phyloP scores from a whole-genome alignment of 1,140 invertebrate genomes.

The Tetranychus urticae region DNA sequence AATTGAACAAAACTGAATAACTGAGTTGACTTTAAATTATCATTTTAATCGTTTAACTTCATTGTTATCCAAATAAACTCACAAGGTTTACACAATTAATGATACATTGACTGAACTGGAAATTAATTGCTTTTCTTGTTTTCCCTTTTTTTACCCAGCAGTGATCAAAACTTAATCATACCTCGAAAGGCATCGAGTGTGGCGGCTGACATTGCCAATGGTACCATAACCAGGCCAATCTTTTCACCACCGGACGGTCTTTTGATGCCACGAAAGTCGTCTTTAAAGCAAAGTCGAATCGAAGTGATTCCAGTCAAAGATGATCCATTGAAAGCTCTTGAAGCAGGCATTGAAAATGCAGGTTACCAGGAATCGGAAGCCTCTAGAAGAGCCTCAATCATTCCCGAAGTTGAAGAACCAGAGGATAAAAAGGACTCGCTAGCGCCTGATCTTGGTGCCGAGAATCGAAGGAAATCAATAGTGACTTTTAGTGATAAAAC shows the following conservation, averaged over 20 bases:
- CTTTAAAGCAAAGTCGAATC: not conserved
- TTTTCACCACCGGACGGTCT: not conserved
- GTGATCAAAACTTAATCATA: not conserved
- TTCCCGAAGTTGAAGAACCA: not conserved
- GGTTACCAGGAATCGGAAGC: not conserved
- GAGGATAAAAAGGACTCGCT: too few relatives aligned
- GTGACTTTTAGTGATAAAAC: not conserved
- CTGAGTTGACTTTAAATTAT: too few relatives aligned
- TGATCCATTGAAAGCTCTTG: not conserved
- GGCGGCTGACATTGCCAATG: not conserved
- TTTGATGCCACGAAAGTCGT: not conserved
- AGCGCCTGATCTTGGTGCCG: too few relatives aligned
- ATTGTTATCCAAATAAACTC: too few relatives aligned
- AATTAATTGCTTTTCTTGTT: too few relatives aligned
- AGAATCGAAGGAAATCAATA: not conserved
- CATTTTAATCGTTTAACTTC: too few relatives aligned
- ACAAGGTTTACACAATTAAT: too few relatives aligned
- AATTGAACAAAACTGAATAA: too few relatives aligned
- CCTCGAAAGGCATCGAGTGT: not conserved
- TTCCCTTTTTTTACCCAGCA: not conserved
- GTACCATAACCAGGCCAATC: not conserved
- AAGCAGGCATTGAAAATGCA: not conserved
- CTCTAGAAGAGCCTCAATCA: not conserved
- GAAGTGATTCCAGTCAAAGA: not conserved
- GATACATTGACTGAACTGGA: too few relatives aligned